Evolutionary conservation across 2,797 vertebrate genomes (phyloP).

Genomic region (Siniperca scherzeri): DNA sequence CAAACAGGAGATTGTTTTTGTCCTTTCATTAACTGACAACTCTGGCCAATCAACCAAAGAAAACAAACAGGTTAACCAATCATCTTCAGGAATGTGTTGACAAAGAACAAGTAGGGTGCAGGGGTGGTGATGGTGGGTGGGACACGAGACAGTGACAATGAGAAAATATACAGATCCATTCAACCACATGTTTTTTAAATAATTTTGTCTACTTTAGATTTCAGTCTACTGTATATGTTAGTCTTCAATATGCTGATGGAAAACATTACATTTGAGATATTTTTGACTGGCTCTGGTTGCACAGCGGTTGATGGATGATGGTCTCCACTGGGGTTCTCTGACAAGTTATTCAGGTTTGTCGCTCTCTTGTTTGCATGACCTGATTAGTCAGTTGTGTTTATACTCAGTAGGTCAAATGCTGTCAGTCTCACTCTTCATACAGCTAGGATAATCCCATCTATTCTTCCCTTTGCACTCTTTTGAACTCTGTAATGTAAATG

Average conservation of each 20-base stretch:
- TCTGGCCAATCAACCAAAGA: conserved; percentile 44
- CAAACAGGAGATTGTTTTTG: conserved; percentile 52
- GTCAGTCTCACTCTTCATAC: conserved; percentile 8
- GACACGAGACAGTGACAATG: background rate
- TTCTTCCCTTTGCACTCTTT: background rate
- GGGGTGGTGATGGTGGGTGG: background rate
- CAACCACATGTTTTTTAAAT: background rate
- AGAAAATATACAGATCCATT: background rate
- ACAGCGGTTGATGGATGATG: conserved; percentile 23
- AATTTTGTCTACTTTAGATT: background rate
- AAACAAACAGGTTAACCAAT: conserved; percentile 40
- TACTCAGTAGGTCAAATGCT: conserved; percentile 3
- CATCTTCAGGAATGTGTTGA: conserved; percentile 47
- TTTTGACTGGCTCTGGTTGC: background rate
- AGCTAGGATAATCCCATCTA: conserved; percentile 10
- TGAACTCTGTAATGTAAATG: conserved; percentile 10
- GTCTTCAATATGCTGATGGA: background rate
- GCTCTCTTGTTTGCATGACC: conserved; percentile 51
- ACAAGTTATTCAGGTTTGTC: conserved; percentile 51
- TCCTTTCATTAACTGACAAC: conserved; percentile 49
- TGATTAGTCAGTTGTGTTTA: conserved; percentile 49
- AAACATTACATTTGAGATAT: background rate
- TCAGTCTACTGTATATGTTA: background rate
- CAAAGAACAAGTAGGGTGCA: conserved; percentile 5
- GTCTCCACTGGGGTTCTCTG: conserved; percentile 10